Base-by-base conservation (phyloP, 2,797 vertebrate species). In the Lycodopsis pacificus region DNA sequence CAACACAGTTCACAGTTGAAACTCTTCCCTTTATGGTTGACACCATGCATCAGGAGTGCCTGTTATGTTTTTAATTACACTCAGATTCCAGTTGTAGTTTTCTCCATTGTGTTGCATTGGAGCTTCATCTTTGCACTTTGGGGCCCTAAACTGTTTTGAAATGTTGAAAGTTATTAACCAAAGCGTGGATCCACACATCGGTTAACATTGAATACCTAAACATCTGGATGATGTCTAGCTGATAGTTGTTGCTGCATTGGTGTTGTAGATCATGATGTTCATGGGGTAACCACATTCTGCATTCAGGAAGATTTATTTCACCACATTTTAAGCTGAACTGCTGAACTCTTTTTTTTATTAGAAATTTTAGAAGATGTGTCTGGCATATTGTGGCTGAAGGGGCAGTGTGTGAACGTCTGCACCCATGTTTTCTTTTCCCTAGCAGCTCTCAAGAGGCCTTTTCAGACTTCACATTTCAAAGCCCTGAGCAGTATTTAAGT, bases 61-160 rank as follows among this genome's bases (percentile, higher is more conserved):
- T 53, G 34, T 48, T 72, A 2, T 65, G 30, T 65, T 13, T 73
- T 34, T 13, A 34, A 53, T 63, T n/a, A 46, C 65, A 42, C 58
- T 30, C 42, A 59, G 32, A 34, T n/a, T 40, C 6, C 27, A 69
- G 38, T 10, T 3, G 19, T 34, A 7, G 15, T 36, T 42, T 34
- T 19, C 17, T 42, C 9, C 3, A 0, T 20, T 65, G 22, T 42
- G 19, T n/a, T 15, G 5, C n/a, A 19, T 51, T 9, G 20, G 5
- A 36, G 48, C 58, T 63, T 46, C 8, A n/a, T 56, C 27, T 56
- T 32, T 25, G 17, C 14, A 40, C 34, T 61, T 19, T 14, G 10
- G 6, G 25, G 4, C 11, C 10, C 5, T 20, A 19, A 59, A 25
- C 20, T 49, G 42, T 48, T 67, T 38, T 38, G 2, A 11, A 38